phyloP scores from a whole-genome alignment of 2,888 invertebrate species.

The Lydus trimaculatus region DNA sequence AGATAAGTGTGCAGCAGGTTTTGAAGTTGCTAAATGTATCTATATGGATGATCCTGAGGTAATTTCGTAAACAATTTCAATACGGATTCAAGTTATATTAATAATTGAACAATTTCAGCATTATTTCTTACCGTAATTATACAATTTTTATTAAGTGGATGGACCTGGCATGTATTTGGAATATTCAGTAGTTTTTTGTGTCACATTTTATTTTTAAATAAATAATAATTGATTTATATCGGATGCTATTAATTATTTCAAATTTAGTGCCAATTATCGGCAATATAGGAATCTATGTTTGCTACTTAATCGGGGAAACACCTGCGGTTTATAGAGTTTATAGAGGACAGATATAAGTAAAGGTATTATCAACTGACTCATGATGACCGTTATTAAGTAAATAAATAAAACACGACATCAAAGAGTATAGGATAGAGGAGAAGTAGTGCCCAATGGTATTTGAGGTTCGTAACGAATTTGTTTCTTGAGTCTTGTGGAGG shows the following conservation, averaged over 20 bases:
- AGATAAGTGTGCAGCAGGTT: slow-evolving; percentile 64
- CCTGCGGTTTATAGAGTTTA: no score
- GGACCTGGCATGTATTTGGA: background rate
- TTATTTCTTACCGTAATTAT: slow-evolving; percentile 3
- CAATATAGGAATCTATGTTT: background rate
- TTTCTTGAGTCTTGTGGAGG: no score
- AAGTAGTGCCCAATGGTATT: no score
- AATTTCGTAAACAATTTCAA: slow-evolving; percentile 22
- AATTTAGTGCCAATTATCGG: background rate
- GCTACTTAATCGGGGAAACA: no score
- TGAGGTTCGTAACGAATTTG: no score
- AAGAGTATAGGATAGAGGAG: no score
- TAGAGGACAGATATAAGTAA: no score
- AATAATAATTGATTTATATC: background rate
- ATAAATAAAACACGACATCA: no score
- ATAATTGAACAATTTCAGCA: background rate
- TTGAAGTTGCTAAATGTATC: slow-evolving; percentile 64
- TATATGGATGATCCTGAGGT: slow-evolving; percentile 62
- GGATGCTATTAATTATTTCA: background rate
- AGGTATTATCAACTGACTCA: no score
- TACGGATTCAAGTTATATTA: slow-evolving; percentile 9
- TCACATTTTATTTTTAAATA: slow-evolving; percentile 4
- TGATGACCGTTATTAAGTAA: no score
- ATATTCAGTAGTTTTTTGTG: background rate
- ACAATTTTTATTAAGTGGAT: background rate